phyloP scores from a whole-genome alignment of 2,797 vertebrate genomes.

The Linurgus olivaceus region DNA sequence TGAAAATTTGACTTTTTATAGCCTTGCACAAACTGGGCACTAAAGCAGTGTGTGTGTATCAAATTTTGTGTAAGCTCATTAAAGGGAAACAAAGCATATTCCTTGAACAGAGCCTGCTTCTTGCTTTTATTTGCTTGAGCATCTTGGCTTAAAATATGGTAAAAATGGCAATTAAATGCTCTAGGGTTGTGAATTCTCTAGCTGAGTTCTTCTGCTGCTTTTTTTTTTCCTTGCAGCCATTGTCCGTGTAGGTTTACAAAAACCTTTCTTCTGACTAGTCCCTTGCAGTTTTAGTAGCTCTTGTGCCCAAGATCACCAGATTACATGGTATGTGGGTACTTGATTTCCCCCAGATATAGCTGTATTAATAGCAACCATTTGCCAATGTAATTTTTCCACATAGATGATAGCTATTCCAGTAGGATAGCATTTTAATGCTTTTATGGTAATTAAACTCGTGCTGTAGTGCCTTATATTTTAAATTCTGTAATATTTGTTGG shows the following conservation, averaged over 20 bases:
- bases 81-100: not conserved
- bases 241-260: not conserved
- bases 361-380: not conserved
- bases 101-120: not conserved
- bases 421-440: not conserved
- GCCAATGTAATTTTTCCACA: not conserved
- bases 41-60: not conserved
- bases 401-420: not conserved
- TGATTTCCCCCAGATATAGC: not conserved
- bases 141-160: not conserved
- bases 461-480: not conserved
- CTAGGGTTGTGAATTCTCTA: not conserved
- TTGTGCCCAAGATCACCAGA: not conserved
- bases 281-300: not conserved
- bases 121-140: not conserved
- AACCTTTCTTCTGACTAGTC: not conserved
- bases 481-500: not conserved
- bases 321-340: fast-evolving
- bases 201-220: fast-evolving
- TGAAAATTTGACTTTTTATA: not conserved
- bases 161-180: slow-evolving; percentile 22
- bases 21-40: not conserved
- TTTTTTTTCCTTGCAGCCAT: not conserved
- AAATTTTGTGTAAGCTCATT: not conserved
- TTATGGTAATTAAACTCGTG: not conserved